Evolutionary conservation across 2,797 vertebrate species (phyloP).

Genomic region (Muscicapa comitata): DNA sequence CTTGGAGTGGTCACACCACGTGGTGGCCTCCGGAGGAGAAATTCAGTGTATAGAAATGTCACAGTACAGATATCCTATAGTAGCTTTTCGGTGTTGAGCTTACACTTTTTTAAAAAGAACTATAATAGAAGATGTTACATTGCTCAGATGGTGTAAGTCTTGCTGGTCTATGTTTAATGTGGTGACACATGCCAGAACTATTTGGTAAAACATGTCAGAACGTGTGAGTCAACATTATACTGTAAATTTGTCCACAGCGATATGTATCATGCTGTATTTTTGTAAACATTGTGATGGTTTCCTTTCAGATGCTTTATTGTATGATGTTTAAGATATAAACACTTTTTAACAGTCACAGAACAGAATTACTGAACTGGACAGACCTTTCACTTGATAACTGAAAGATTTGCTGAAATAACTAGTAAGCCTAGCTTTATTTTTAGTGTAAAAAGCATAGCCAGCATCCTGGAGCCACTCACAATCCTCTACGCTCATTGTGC

Average conservation of each 20-base stretch:
- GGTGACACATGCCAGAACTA: constrained; percentile 65
- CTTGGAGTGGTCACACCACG: rapidly evolving
- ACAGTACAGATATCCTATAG: constrained; percentile 48
- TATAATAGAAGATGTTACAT: constrained; percentile 61
- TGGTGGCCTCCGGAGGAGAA: neutral
- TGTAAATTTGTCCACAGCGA: constrained; percentile 60
- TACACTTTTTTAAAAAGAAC: constrained; percentile 53
- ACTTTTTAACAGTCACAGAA: constrained; percentile 33
- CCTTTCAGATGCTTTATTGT: constrained; percentile 54
- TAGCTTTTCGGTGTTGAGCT: constrained; percentile 65
- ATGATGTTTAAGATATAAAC: constrained; percentile 49
- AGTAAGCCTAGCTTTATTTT: constrained; percentile 20
- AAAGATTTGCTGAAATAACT: neutral
- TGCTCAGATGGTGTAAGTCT: constrained; percentile 66
- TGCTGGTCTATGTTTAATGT: constrained; percentile 70
- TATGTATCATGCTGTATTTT: constrained; percentile 68
- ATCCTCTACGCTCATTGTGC: neutral
- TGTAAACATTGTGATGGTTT: constrained; percentile 71
- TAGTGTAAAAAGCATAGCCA: neutral
- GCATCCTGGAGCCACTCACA: neutral
- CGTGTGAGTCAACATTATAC: constrained; percentile 36
- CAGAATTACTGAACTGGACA: constrained; percentile 14
- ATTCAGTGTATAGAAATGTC: constrained; percentile 31
- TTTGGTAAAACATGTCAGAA: constrained; percentile 69
- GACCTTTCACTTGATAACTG: constrained; percentile 18